phyloP scores from a whole-genome alignment of 2,888 invertebrate genomes.

The Meteorus cinctellus region DNA sequence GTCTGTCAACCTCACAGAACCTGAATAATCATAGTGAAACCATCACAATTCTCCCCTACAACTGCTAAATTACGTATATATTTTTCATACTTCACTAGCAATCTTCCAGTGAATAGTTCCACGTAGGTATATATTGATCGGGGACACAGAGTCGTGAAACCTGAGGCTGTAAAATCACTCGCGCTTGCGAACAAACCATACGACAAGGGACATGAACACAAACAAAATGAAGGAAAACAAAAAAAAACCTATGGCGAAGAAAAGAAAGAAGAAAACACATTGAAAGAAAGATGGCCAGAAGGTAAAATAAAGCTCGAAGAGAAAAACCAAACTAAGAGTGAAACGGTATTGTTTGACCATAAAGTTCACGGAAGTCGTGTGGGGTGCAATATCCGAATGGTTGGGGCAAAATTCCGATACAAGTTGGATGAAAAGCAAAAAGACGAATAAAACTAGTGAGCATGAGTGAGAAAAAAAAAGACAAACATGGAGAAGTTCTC shows the following conservation, averaged over 20 bases:
- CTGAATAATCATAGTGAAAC: too few species aligned
- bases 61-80: too few species aligned
- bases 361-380: constrained; percentile 54
- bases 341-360: constrained; percentile 55
- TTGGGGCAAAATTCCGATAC: constrained; percentile 52
- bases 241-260: not conserved
- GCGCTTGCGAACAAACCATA: constrained; percentile 29
- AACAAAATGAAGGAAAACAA: constrained; percentile 9
- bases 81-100: too few species aligned
- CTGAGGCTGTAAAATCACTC: constrained; percentile 28
- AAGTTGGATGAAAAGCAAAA: constrained; percentile 32
- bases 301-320: constrained; percentile 38
- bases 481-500: constrained; percentile 20
- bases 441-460: not conserved
- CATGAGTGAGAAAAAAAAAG: constrained; percentile 25
- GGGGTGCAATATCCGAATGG: constrained; percentile 55
- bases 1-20: too few species aligned
- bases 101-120: not conserved
- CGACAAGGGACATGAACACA: constrained; percentile 15
- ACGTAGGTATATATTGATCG: not conserved
- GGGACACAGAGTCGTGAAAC: constrained; percentile 18
- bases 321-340: constrained; percentile 46
- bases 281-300: constrained; percentile 31
- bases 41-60: too few species aligned
- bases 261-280: not conserved